phyloP scores from a whole-genome alignment of 2,113 vertebrate genomes.

The Nesospiza acunhae region DNA sequence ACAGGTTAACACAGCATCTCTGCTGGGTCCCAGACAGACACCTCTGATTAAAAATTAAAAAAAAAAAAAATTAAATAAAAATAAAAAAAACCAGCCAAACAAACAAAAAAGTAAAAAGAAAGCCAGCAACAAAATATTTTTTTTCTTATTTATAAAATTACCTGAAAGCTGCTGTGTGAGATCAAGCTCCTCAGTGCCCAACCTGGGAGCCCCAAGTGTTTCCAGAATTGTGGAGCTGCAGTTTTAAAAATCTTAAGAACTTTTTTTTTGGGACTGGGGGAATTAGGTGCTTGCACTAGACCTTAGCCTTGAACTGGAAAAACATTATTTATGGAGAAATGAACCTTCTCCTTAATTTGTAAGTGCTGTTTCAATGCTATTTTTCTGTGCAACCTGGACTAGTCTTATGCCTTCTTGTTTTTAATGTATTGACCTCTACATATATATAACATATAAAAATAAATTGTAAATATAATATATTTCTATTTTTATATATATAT shows the following conservation, averaged over 20 bases:
- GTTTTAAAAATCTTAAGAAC: fast-evolving
- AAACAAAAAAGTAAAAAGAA: background rate
- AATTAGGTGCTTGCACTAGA: fast-evolving
- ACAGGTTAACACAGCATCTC: background rate
- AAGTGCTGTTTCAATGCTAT: background rate
- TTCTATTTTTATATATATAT: no score
- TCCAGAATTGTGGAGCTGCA: background rate
- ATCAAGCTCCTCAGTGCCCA: background rate
- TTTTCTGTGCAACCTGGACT: background rate
- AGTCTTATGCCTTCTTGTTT: background rate
- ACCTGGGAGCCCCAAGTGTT: background rate
- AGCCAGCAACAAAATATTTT: background rate
- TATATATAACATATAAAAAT: background rate
- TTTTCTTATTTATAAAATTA: background rate
- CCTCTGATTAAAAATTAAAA: background rate
- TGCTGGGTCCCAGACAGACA: background rate
- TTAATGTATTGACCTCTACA: no score
- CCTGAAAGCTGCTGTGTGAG: background rate
- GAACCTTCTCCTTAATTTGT: background rate
- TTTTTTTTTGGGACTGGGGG: background rate
- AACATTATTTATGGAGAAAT: background rate
- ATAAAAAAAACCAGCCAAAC: no score
- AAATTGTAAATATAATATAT: no score
- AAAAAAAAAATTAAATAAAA: background rate
- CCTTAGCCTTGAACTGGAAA: background rate